These are phyloP conservation scores for Tanypteryx hageni DNA, from an alignment of 2,888 invertebrate genomes.

Conservation along the genomic window DNA sequence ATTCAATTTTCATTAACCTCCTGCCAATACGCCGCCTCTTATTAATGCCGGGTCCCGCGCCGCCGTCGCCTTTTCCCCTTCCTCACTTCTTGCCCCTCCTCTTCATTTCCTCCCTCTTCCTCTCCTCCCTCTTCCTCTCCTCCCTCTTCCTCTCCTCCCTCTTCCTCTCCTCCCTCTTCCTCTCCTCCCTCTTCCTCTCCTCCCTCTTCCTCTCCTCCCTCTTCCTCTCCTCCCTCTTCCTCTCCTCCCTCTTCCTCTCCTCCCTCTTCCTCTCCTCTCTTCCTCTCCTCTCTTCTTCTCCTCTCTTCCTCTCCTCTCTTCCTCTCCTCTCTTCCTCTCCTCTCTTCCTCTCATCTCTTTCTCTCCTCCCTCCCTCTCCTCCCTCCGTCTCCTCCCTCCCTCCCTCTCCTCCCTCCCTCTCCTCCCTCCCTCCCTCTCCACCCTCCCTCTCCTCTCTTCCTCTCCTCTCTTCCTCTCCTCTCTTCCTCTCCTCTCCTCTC, in stretches of 20 bases:
- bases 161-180: constrained; percentile 1
- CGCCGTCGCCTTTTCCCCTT: not conserved
- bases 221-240: not conserved
- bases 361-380: not conserved
- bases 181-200: not conserved
- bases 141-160: not conserved
- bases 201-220: not conserved
- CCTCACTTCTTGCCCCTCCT: not conserved
- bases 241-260: not conserved
- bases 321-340: not conserved
- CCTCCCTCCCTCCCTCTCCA: not conserved
- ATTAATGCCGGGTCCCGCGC: not conserved
- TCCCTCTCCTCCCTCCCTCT: not conserved
- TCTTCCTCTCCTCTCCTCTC: not conserved
- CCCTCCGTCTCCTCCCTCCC: not conserved
- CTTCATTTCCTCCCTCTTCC: not conserved
- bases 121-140: not conserved
- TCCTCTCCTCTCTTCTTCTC: not conserved
- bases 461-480: not conserved
- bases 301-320: not conserved
- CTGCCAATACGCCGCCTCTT: not conserved
- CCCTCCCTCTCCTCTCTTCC: not conserved
- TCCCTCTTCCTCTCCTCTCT: not conserved
- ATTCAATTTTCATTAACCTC: not conserved
- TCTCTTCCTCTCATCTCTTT: not conserved